Evolutionary conservation across 2,113 vertebrate species (phyloP), one percentile per base, ranked within the genome.

Genomic region (Hystrix cristata): DNA sequence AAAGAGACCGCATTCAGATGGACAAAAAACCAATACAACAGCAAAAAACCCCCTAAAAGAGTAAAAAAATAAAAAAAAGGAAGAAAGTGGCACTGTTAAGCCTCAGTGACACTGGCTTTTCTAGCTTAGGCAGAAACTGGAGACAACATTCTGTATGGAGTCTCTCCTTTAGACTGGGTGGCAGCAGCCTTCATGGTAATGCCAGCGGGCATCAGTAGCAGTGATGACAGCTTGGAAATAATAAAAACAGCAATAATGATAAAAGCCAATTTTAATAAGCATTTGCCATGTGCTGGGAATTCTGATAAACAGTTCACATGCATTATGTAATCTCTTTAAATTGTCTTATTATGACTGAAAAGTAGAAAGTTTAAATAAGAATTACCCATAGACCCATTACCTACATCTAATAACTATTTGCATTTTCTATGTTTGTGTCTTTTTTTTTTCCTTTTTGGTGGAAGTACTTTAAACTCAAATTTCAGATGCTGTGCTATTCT

Each of bases 61-160:
- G 16, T 4, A 34, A n/a, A 55, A 53, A 31, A 53, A 15, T 14
- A n/a, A 38, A 19, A 2, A 12, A 25, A 23, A 15, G 23, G 5
- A 1, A 38, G 16, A 82, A 38, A 6, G 7, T 13, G 7, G 21
- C 25, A 31, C 55, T 18, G 4, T 7, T 16, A 34, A 31, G 31
- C 23, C 18, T 15, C 23, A 34, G 53, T 1, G n/a, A 8, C n/a
- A 31, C 9, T 34, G 78, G 69, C 7, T 19, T 62, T 46, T 2
- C 18, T 21, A 51, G 76, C 43, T 38, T 62, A 29, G 59, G 31
- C 25, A 51, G 92, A 67, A 31, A n/a, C 43, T 3, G 21, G 57
- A 67, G 67, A 29, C 7, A 0, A 9, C 4, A 1, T 3, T 43
- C 10, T 6, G 34, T 71, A 19, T 0, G 0, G 9, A 46, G 31